These are phyloP conservation scores for Brachionus angularis DNA, from an alignment of 1,140 invertebrate genomes.

Conservation along the genomic window DNA sequence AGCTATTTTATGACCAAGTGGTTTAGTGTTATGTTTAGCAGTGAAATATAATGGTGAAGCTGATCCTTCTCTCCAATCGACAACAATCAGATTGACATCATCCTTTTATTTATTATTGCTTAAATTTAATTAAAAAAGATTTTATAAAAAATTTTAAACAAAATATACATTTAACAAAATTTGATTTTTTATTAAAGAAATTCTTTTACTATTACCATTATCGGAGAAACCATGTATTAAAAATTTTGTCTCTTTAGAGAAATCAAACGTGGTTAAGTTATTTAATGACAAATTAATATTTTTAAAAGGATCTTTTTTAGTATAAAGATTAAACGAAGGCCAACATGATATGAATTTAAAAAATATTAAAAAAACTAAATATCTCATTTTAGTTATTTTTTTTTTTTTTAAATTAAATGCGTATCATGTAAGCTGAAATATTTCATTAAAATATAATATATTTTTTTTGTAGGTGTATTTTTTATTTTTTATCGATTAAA, in stretches of 20 bases:
- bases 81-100: background rate
- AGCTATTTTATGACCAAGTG: constrained; percentile 78
- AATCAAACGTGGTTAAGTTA: too few species aligned
- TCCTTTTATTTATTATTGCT: background rate
- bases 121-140: background rate
- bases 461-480: too few species aligned
- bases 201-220: constrained; percentile 25
- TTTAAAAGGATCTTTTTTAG: background rate
- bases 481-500: too few species aligned
- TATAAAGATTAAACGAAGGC: background rate
- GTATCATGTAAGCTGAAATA: too few species aligned
- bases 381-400: too few species aligned
- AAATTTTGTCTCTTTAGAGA: background rate
- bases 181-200: constrained; percentile 48
- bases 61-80: constrained; percentile 33
- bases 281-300: background rate
- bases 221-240: background rate
- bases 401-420: too few species aligned
- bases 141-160: background rate
- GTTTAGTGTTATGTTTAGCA: constrained; percentile 68
- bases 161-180: constrained; percentile 46
- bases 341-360: too few species aligned
- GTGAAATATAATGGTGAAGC: constrained; percentile 62
- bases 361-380: too few species aligned
- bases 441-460: too few species aligned